These are phyloP conservation scores for Chrysodeixis includens DNA, from an alignment of 2,888 invertebrate species.

Conservation along the genomic window DNA sequence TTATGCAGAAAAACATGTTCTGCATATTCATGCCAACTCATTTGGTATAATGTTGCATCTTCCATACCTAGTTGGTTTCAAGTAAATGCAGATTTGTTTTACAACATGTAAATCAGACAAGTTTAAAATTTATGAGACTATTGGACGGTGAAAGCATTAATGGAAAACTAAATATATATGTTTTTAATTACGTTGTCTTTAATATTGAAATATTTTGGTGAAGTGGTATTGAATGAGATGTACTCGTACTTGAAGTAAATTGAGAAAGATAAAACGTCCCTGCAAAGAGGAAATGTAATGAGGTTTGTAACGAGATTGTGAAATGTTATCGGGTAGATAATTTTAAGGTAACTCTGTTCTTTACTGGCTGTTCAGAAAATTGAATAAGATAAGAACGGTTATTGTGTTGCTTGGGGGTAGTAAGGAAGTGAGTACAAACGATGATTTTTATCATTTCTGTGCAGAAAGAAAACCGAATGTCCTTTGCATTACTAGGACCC, in stretches of 20 bases:
- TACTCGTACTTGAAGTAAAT: constrained; percentile 21
- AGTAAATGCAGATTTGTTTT: constrained; percentile 20
- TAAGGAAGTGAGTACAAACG: not conserved
- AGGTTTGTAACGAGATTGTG: constrained; percentile 29
- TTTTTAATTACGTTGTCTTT: constrained; percentile 6
- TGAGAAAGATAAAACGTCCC: constrained; percentile 19
- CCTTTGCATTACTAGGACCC: not conserved
- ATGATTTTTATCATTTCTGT: not conserved
- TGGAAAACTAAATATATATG: constrained; percentile 14
- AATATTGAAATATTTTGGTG: constrained; percentile 15
- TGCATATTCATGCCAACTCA: constrained; percentile 33
- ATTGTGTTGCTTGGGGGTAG: not conserved
- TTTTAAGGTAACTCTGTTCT: constrained; percentile 16
- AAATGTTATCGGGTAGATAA: constrained; percentile 22
- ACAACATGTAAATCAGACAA: constrained; percentile 17
- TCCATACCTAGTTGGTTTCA: constrained; percentile 14
- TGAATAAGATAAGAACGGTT: constrained; percentile 10
- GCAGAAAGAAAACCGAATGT: not conserved
- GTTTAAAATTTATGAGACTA: constrained; percentile 15
- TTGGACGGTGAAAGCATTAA: constrained; percentile 1
- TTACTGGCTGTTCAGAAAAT: constrained; percentile 12
- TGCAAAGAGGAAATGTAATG: constrained; percentile 30
- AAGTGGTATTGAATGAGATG: constrained; percentile 12
- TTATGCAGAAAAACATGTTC: constrained; percentile 20
- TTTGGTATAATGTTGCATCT: constrained; percentile 21